Evolutionary conservation across 2,797 vertebrate species (phyloP).

Genomic region (Gallinago solitaria): DNA sequence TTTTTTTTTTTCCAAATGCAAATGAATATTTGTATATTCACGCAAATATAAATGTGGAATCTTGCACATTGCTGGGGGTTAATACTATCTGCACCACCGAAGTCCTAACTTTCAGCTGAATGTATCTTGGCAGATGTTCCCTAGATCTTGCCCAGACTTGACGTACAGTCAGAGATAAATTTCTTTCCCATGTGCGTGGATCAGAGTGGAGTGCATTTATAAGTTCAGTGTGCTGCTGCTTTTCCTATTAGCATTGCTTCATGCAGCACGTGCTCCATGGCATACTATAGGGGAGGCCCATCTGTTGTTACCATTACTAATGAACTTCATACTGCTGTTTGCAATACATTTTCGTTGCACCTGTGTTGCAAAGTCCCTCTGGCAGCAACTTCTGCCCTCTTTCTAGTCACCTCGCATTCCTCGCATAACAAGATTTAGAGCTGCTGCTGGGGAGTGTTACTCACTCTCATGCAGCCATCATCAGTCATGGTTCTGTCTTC

Average conservation of each 20-base stretch:
- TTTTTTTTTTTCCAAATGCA: not conserved
- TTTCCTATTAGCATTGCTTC: not conserved
- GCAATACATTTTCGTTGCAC: not conserved
- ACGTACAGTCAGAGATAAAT: not conserved
- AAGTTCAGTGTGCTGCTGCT: not conserved
- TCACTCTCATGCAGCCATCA: not conserved
- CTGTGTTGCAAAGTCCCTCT: not conserved
- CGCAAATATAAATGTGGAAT: not conserved
- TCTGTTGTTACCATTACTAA: not conserved
- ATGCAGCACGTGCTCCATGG: not conserved
- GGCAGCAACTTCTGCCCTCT: not conserved
- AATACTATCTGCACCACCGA: not conserved
- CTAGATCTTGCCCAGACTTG: not conserved
- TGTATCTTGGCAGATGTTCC: slow-evolving; percentile 8
- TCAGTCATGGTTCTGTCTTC: not conserved
- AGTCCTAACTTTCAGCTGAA: not conserved
- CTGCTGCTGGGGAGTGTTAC: not conserved
- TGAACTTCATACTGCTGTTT: not conserved
- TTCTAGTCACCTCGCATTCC: not conserved
- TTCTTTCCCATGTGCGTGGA: not conserved
- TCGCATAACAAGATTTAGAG: not conserved
- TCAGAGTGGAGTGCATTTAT: not conserved
- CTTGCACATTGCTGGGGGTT: not conserved
- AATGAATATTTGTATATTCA: not conserved
- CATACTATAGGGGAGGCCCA: not conserved